Evolutionary conservation across 2,113 vertebrate genomes (phyloP).

Genomic region (Atrichornis clamosus): DNA sequence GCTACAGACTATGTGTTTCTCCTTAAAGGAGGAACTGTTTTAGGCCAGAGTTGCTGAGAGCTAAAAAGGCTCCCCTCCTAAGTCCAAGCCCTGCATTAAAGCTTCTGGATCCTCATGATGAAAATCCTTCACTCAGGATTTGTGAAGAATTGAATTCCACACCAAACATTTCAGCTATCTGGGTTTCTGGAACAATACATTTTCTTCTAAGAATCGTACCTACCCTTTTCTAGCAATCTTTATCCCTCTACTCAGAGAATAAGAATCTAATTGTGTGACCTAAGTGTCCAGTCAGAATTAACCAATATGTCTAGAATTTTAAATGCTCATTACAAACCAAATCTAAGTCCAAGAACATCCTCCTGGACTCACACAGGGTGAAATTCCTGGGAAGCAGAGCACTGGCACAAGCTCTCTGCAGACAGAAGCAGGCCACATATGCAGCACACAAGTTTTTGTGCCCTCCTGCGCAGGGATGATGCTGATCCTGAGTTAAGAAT

Average conservation of each 20-base stretch:
- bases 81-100: background rate
- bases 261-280: conserved; percentile 13
- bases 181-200: background rate
- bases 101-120: background rate
- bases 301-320: conserved; percentile 44
- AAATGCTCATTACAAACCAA: conserved; percentile 17
- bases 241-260: background rate
- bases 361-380: conserved; percentile 21
- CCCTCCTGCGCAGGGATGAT: background rate
- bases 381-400: conserved; percentile 53
- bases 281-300: conserved; percentile 27
- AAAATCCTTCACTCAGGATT: background rate
- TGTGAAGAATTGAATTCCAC: background rate
- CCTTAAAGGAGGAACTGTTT: background rate
- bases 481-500: background rate
- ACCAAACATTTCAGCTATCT: background rate
- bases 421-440: conserved; percentile 1
- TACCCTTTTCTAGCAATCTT: background rate
- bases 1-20: background rate
- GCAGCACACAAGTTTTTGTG: background rate
- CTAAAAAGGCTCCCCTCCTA: background rate
- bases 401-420: background rate
- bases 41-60: background rate
- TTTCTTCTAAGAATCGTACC: background rate
- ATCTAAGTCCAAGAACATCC: conserved; percentile 55